Percentiles rank a stretch among this genome's conserved stretches.
phyloP scores from a whole-genome alignment of 2,888 invertebrate species.

The Physocephala rufipes region DNA sequence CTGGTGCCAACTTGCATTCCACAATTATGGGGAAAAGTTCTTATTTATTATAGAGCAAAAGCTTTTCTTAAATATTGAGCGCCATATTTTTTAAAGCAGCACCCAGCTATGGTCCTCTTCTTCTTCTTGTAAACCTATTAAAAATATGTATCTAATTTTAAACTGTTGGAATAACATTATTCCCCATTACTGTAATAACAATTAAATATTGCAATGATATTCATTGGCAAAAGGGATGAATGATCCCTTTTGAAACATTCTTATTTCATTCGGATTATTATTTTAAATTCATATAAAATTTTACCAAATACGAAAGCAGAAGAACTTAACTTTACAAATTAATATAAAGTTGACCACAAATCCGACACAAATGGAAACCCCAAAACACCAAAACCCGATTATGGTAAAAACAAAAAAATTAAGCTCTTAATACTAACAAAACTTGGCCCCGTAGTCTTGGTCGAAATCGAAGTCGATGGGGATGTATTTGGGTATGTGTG shows the following conservation, averaged over 20 bases:
- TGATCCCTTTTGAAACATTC: background rate
- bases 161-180: background rate
- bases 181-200: constrained; percentile 6
- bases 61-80: too few species aligned
- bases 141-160: too few species aligned
- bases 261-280: constrained; percentile 3
- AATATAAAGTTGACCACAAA: constrained; percentile 32
- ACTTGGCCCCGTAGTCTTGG: background rate
- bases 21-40: too few species aligned
- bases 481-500: too few species aligned
- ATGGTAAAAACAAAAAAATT: constrained; percentile 17
- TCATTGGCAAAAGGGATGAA: background rate
- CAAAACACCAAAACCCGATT: constrained; percentile 9
- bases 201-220: constrained; percentile 21
- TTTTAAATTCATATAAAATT: constrained; percentile 1
- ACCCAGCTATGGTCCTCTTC: too few species aligned
- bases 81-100: too few species aligned
- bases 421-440: too few species aligned
- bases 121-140: too few species aligned
- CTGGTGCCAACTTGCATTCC: too few species aligned
- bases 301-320: background rate
- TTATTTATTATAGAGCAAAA: too few species aligned
- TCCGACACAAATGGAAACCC: constrained; percentile 7
- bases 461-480: too few species aligned
- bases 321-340: constrained; percentile 30